Base-by-base conservation (phyloP, 1,140 invertebrate species). In the Maniola jurtina region DNA sequence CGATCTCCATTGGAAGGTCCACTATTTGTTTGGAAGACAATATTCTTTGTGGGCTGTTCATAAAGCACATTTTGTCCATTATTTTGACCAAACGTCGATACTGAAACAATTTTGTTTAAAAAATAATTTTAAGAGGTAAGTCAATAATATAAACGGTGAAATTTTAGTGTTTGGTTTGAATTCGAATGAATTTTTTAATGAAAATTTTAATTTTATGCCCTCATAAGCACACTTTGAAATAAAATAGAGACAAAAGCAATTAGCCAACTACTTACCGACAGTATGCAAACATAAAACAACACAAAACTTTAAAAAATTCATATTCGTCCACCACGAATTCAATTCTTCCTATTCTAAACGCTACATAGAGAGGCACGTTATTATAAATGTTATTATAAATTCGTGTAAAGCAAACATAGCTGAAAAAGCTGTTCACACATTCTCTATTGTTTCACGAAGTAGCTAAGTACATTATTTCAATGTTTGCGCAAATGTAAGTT, bases 351-450 rank as follows among this genome's bases (percentile, higher is more conserved):
- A 10, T 64, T 68, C 61, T 75, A 60, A 69, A 69, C 55, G 25
- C 40, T 61, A 61, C 61, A 64, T 40, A 60, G 38, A 47, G 64
- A 60, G 58, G 55, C 59, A 61, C 62, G 57, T 64, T 68, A 68
- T 75, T 69, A 71, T 74, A 69, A 69, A 75, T 65, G 57, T 64
- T 68, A 68, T 75, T 69, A 71, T 74, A 69, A 69, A 75, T 69
- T 66, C 66, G 54, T 14, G 42, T 60, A 64, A 67, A 64, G 54
- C 70, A 69, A 69, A 67, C 38, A 71, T 25, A 64, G 34, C 50
- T 40, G 60, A 58, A 57, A 70, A 75, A 75, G 70, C 72, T 75
- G 72, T 69, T 50, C 64, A 75, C 64, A 75, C 64, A 75, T 48
- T 25, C 58, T 36, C 60, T 66, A 69, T 74, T 75, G 72, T 74